Percentiles rank a stretch among this genome's conserved stretches.
Evolutionary conservation across 2,888 invertebrate species (phyloP).

Genomic region (Plebejus anna): DNA sequence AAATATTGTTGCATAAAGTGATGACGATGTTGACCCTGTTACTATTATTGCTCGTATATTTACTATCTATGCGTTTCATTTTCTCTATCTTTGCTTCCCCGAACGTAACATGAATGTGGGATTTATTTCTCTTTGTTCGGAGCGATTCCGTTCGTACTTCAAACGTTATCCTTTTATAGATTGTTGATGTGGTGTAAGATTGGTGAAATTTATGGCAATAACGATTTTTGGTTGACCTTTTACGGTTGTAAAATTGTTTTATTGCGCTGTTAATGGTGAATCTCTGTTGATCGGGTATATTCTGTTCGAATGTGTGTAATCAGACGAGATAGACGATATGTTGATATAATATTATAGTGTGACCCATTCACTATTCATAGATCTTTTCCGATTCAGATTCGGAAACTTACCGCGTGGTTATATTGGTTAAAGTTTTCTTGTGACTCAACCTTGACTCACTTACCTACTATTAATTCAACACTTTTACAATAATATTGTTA

Average conservation of each 20-base stretch:
- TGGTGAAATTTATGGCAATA: slow-evolving; percentile 19
- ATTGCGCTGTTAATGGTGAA: background rate
- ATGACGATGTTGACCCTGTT: background rate
- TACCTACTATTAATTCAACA: too few species aligned
- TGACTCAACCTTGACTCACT: too few species aligned
- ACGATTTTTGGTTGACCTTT: slow-evolving; percentile 23
- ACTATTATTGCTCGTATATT: background rate
- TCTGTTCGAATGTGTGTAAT: background rate
- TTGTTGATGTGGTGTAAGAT: slow-evolving; percentile 5
- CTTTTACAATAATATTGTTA: too few species aligned
- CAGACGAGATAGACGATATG: background rate
- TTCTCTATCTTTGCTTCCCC: slow-evolving; percentile 28
- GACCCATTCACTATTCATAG: too few species aligned
- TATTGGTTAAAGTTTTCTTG: too few species aligned
- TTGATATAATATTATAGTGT: too few species aligned
- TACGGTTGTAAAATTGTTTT: slow-evolving; percentile 6
- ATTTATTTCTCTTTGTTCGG: slow-evolving; percentile 35
- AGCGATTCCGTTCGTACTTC: slow-evolving; percentile 33
- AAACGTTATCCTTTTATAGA: slow-evolving; percentile 14
- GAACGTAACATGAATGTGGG: slow-evolving; percentile 34
- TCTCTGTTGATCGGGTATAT: background rate
- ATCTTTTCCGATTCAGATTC: too few species aligned
- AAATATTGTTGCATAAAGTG: background rate
- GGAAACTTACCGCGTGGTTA: too few species aligned
- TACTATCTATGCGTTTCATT: background rate